Base-by-base conservation (phyloP, 2,113 vertebrate genomes). In the Mystacornis crossleyi region DNA sequence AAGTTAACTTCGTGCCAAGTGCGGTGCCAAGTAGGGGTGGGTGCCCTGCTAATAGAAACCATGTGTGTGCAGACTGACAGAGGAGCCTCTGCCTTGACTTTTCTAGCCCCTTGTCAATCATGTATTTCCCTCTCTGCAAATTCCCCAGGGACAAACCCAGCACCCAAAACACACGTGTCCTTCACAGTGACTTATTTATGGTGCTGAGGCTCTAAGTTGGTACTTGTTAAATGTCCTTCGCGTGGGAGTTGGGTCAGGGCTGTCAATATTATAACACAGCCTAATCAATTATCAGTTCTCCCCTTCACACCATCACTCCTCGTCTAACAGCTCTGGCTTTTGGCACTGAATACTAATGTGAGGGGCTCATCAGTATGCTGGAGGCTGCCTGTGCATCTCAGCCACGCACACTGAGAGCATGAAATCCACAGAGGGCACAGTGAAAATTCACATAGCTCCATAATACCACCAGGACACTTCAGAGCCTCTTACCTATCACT, bases 281-380 rank as follows among this genome's bases (percentile, higher is more conserved):
- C 89, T 97, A 95, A 98, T 97, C 95, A 96, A 97, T 97, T 97
- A 93, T 85, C 96, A 91, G 75, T 74, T 88, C 91, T 96, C 66
- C 92, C 70, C 78, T 96, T 97, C 89, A 78, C 94, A 96, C 85
- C 65, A 51, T 94, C 96, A 84, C 96, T 96, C 96, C 90, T 93
- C 11, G 53, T 95, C 93, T 95, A 97, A 96, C 92, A 97, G 93
- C 93, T 92, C 70, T 1, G 14, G 91, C 50, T 86, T 93, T 96
- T 73, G 51, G 83, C 69, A 36, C 79, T 94, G 97, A 96, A 93
- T 97, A 84, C 78, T 95, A 97, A 98, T 94, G 90, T 14, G 69
- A 47, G 8, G 17, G 28, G 36, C 95, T 98, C 89, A 90, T 97
- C 96, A 83, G 90, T 89, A 93, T 96, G 94, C 96, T 73, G 80